Base-by-base conservation (phyloP, 2,113 vertebrate genomes). In the Proterorhinus semilunaris region DNA sequence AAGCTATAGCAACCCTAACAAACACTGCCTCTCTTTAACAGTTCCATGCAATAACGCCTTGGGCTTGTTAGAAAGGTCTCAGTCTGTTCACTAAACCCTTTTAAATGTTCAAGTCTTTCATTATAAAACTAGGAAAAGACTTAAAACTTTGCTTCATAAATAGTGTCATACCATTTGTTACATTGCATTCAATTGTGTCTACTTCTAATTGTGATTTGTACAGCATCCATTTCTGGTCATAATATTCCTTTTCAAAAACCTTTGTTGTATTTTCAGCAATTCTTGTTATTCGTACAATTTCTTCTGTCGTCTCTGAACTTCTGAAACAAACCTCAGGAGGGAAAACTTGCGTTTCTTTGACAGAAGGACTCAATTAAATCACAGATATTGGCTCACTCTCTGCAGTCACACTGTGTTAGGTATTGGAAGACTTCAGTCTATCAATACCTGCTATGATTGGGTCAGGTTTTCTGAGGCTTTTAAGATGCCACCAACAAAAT, bases 401-500 rank as follows among this genome's bases (percentile, higher is more conserved):
- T 57, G 15, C 76, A 51, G 63, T 70, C 78, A 62, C 67, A 69
- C 55, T 27, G 47, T 46, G 53, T 73, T 64, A 53, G 48, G 59
- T 44, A 68, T 51, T 74, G 68, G 59, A 46, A 63, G 42, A 69
- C 58, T 43, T 64, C 10, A 46, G 45, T 65, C 42, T 52, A 67
- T 71, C 43, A 4, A 71, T 72, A 66, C 42, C 45, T 66, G 65
- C 9, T 16, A 21, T 72, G 75, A 71, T 62, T 42, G 62, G 47
- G 74, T 10, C 0, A 13, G 17, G 9, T 7, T 5, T 10, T 45
- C 9, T 17, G 45, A 69, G 46, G 68, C 61, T 71, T 88, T 74
- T 72, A 21, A 82, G 80, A 62, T 45, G 10, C 65, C 66, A 63
- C 72, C 68, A 50, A 65, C 68, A 74, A 73, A 48, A 55, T 36